A percentile compares a stretch with the other conserved stretches of the same genome.
These are phyloP conservation scores for Cephus sareptanus DNA, from an alignment of 2,888 invertebrate species.

Conservation along the genomic window DNA sequence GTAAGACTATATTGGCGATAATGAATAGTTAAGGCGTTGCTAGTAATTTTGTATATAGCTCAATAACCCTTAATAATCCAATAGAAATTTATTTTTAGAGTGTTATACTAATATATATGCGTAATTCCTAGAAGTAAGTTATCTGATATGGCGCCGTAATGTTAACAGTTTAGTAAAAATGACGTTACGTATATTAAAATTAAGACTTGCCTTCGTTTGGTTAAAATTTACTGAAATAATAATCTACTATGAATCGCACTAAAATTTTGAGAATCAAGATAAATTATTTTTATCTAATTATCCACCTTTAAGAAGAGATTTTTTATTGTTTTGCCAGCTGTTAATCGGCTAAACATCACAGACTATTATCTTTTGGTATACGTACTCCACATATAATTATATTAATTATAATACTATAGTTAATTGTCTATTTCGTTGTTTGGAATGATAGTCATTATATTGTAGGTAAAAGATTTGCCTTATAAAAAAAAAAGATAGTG, in stretches of 20 bases:
- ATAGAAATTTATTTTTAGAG: slow-evolving; percentile 6
- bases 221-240: neutral
- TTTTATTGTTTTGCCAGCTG: neutral
- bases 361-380: neutral
- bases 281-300: neutral
- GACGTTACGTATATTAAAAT: neutral
- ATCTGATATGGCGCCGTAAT: neutral
- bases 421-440: neutral
- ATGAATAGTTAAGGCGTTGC: neutral
- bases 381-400: neutral
- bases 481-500: neutral
- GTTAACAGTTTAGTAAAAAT: neutral
- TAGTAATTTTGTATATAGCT: slow-evolving; percentile 1
- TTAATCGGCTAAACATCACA: neutral
- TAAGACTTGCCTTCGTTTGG: neutral
- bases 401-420: neutral
- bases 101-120: neutral
- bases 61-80: neutral
- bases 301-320: neutral
- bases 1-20: neutral
- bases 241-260: neutral
- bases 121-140: neutral
- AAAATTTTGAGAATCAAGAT: neutral
- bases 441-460: slow-evolving; percentile 4
- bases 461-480: slow-evolving; percentile 19